Conservation (phyloP, 2,888 invertebrate species). For the Macaria liturata region DNA sequence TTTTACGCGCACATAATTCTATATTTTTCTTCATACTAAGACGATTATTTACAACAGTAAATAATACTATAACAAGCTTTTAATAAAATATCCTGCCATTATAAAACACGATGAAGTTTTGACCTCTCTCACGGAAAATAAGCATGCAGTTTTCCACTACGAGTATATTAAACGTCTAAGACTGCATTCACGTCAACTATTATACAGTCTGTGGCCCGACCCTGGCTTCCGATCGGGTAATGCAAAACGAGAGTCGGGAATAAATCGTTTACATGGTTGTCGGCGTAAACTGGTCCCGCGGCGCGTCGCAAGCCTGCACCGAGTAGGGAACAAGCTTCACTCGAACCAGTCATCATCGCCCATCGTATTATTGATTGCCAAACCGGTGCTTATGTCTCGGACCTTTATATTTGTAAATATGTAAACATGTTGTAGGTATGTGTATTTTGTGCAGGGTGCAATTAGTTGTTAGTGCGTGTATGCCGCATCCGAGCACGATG, state of each 20-base stretch:
- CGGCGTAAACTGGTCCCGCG: slow-evolving; percentile 81
- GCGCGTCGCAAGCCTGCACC: slow-evolving; percentile 48
- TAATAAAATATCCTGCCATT: too few species aligned
- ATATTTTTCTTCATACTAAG: too few species aligned
- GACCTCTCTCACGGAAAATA: slow-evolving; percentile 2
- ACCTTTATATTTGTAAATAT: slow-evolving; percentile 8
- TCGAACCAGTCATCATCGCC: slow-evolving; percentile 44
- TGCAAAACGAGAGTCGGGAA: slow-evolving; percentile 80
- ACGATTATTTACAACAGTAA: too few species aligned
- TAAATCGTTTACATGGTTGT: slow-evolving; percentile 84
- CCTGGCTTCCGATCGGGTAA: slow-evolving; percentile 78
- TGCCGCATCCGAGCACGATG: slow-evolving; percentile 61
- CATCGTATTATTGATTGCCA: slow-evolving; percentile 32
- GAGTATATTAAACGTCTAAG: slow-evolving; percentile 26
- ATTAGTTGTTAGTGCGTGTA: slow-evolving; percentile 18
- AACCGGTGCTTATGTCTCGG: slow-evolving; percentile 21
- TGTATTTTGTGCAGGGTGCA: too few species aligned
- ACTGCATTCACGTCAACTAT: slow-evolving; percentile 39
- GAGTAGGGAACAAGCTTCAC: slow-evolving; percentile 62
- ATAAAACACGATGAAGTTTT: not conserved
- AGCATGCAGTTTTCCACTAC: not conserved
- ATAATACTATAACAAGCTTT: too few species aligned
- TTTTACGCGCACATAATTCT: too few species aligned
- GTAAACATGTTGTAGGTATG: not conserved
- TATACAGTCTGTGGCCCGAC: slow-evolving; percentile 35